Evolutionary conservation across 2,888 invertebrate species (phyloP).

Genomic region (Corythucha ciliata): DNA sequence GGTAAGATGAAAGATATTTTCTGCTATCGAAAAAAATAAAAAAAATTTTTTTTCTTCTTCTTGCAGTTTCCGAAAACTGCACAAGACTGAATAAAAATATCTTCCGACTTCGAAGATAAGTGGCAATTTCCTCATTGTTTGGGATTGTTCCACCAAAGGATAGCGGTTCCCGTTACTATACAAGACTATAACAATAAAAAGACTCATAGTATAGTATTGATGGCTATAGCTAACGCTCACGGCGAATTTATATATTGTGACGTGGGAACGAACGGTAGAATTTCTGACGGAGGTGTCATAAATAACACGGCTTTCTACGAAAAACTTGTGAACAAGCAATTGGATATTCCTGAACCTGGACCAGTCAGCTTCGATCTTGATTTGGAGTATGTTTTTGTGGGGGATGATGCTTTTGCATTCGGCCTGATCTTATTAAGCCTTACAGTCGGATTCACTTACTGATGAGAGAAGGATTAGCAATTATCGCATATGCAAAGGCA

Average conservation of each 20-base stretch:
- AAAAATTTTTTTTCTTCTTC: not conserved
- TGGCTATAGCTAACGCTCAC: constrained; percentile 1
- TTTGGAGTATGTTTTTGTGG: too few species aligned
- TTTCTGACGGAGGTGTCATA: constrained; percentile 8
- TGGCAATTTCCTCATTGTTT: constrained; percentile 1
- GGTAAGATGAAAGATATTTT: too few species aligned
- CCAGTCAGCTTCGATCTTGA: not conserved
- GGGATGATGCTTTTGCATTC: constrained; percentile 12
- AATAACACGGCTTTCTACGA: constrained; percentile 3
- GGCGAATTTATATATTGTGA: constrained; percentile 1
- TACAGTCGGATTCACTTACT: not conserved
- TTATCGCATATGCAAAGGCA: too few species aligned
- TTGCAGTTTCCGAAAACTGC: not conserved
- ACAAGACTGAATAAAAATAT: not conserved
- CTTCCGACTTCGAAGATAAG: not conserved
- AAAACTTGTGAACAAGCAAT: not conserved
- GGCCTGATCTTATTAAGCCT: not conserved
- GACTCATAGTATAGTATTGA: constrained; percentile 1
- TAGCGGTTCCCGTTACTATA: constrained; percentile 4
- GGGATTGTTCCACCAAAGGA: constrained; percentile 1
- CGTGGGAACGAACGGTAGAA: constrained; percentile 1
- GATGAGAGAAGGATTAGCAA: constrained; percentile 14
- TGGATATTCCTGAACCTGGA: not conserved
- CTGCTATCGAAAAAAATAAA: not conserved
- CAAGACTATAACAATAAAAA: not conserved